Base-by-base conservation (phyloP, 1,140 invertebrate genomes). In the Lepidurus apus region DNA sequence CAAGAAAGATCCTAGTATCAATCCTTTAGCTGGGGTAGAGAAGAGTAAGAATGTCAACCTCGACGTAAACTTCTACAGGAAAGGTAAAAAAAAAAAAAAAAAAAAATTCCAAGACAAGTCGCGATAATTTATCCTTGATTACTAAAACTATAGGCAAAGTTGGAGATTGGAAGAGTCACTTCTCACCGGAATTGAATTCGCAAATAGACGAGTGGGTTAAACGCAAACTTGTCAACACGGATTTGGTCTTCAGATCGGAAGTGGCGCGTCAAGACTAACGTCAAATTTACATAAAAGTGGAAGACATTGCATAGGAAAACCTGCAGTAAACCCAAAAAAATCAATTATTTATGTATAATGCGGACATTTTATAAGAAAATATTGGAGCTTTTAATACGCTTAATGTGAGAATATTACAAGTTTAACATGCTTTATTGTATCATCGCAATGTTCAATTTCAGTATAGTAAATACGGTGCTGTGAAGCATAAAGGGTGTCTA, bases 1-100 rank as follows among this genome's bases (percentile, higher is more conserved):
- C 86, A 81, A 83, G 43, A 80, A 81, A n/a, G 87, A 88, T 65
- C 53, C 53, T 7, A 13, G 21, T 65, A 65, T 65, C 21, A 65
- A 65, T 21, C 17, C 13, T 21, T 21, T n/a, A 17, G 53, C 8
- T 13, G 13, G 8, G 5, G 17, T 65, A 13, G 21, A 65, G 53
- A 21, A 65, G 17, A 11, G 17, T 65, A 21, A 21, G 21, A 13
- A n/a, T 7, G 9, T 65, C 17, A 65, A 65, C 7, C 17, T n/a
- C 13, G 53, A 65, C 21, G 21, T 65, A 7, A 21, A 65, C 17
- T 65, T 65, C 53, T 65, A 65, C 53, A 13, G 53, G 6, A 65
- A 65, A 65, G 53, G 53, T 65, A 65, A 65, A n/a, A n/a, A n/a
- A n/a, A n/a, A n/a, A n/a, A n/a, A n/a, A n/a, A n/a, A n/a, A n/a